A percentile compares a stretch with the other conserved stretches of the same genome.
Conservation (phyloP, 2,888 invertebrate genomes). For the Sarcophaga subvicina region DNA sequence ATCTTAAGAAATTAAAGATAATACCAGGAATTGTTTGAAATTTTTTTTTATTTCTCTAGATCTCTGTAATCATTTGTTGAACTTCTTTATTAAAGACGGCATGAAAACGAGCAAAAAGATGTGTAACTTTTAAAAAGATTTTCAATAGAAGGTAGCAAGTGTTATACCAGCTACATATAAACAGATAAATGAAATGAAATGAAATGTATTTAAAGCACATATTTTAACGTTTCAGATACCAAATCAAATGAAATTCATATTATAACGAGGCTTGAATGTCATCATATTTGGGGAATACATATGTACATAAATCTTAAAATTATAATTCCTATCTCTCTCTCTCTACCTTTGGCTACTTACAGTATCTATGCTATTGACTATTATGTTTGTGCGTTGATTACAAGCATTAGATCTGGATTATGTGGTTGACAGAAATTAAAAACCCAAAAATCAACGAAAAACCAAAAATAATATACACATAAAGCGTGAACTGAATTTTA, state of each 20-base stretch:
- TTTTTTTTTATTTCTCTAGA: slow-evolving; percentile 30
- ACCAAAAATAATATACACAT: background rate
- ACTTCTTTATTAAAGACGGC: slow-evolving; percentile 31
- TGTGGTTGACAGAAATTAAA: slow-evolving; percentile 34
- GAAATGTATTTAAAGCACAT: slow-evolving; percentile 29
- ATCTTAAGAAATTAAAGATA: slow-evolving; percentile 39
- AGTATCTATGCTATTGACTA: slow-evolving; percentile 7
- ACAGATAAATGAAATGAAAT: slow-evolving; percentile 23
- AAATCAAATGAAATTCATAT: background rate
- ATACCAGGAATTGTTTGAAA: slow-evolving; percentile 55
- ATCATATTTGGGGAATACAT: slow-evolving; percentile 35
- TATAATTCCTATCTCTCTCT: slow-evolving; percentile 18
- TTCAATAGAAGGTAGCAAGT: slow-evolving; percentile 67
- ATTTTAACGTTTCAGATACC: slow-evolving; percentile 44
- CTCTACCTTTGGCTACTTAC: slow-evolving; percentile 39
- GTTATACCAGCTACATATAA: slow-evolving; percentile 30
- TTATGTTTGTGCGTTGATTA: slow-evolving; percentile 19
- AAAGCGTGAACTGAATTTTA: slow-evolving; percentile 65
- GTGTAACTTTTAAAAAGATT: slow-evolving; percentile 47
- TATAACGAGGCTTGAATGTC: slow-evolving; percentile 55
- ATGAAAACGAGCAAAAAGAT: slow-evolving; percentile 43
- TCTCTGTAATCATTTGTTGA: slow-evolving; percentile 55
- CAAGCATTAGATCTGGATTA: slow-evolving; percentile 46
- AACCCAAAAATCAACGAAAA: background rate
- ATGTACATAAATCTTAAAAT: slow-evolving; percentile 57